Percentiles rank a stretch among this genome's conserved stretches.
These are phyloP conservation scores for Tortrix viridana DNA, from an alignment of 2,888 invertebrate genomes.

Conservation along the genomic window DNA sequence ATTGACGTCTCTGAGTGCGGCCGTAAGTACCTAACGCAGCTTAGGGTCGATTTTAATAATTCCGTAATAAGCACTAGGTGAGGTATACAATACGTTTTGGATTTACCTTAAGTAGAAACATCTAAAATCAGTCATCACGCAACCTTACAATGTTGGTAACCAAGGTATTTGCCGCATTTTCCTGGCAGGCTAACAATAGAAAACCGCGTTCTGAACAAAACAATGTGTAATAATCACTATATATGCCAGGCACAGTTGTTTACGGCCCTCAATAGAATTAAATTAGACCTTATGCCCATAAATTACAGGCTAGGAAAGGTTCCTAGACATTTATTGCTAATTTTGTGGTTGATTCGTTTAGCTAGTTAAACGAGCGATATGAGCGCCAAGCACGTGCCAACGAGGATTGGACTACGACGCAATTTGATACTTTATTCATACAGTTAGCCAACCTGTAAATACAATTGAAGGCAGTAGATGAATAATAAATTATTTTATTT, in stretches of 20 bases:
- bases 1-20: too few species aligned
- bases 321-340: constrained; percentile 17
- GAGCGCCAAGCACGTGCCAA: constrained; percentile 12
- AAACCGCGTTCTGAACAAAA: constrained; percentile 4
- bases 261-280: constrained; percentile 24
- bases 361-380: constrained; percentile 13
- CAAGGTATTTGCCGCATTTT: background rate
- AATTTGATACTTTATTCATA: constrained; percentile 6
- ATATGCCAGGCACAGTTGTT: constrained; percentile 10
- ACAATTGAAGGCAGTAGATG: too few species aligned
- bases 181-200: background rate
- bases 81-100: too few species aligned
- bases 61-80: too few species aligned
- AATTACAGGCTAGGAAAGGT: constrained; percentile 15
- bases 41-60: too few species aligned
- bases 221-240: constrained; percentile 10
- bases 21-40: too few species aligned
- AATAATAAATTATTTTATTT: background rate
- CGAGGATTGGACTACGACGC: background rate
- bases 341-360: constrained; percentile 24
- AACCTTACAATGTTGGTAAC: too few species aligned
- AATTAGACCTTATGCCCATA: constrained; percentile 16
- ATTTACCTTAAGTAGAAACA: too few species aligned
- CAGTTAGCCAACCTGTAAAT: background rate
- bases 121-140: too few species aligned